phyloP scores from a whole-genome alignment of 1,140 invertebrate species.

The Drosophila parvula region DNA sequence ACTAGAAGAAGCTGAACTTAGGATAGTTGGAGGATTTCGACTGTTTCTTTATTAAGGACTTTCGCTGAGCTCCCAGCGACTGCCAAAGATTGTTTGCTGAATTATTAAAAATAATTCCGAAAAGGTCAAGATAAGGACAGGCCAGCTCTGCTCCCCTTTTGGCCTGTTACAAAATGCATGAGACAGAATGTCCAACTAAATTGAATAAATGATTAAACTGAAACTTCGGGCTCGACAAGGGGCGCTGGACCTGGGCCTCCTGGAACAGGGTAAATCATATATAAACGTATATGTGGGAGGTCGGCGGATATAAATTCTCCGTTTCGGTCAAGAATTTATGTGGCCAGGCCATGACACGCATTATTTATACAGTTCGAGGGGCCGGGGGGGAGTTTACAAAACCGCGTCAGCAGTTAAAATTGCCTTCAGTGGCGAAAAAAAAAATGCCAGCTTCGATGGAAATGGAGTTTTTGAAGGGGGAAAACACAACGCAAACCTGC shows the following conservation, averaged over 20 bases:
- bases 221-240: slow-evolving; percentile 43
- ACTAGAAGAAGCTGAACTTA: background rate
- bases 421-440: slow-evolving; percentile 60
- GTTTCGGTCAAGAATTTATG: slow-evolving; percentile 77
- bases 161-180: slow-evolving; percentile 72
- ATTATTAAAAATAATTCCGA: slow-evolving; percentile 74
- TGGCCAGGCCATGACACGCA: slow-evolving; percentile 73
- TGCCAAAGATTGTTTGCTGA: slow-evolving; percentile 48
- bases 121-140: slow-evolving; percentile 70
- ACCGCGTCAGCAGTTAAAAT: slow-evolving; percentile 80
- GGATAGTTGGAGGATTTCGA: background rate
- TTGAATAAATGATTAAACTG: slow-evolving; percentile 82
- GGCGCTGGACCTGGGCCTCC: slow-evolving; percentile 13
- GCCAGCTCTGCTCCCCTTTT: slow-evolving; percentile 19
- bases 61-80: no score
- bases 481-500: slow-evolving; percentile 74
- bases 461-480: slow-evolving; percentile 26
- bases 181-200: slow-evolving; percentile 79
- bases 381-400: slow-evolving; percentile 38
- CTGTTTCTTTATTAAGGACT: slow-evolving; percentile 2
- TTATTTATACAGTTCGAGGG: slow-evolving; percentile 68
- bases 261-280: slow-evolving; percentile 35
- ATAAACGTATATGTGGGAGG: slow-evolving; percentile 30
- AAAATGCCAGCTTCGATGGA: slow-evolving; percentile 56
- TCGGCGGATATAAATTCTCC: slow-evolving; percentile 69